Conservation (phyloP, 2,797 vertebrate species). For the Amblyopsis hoosieri region DNA sequence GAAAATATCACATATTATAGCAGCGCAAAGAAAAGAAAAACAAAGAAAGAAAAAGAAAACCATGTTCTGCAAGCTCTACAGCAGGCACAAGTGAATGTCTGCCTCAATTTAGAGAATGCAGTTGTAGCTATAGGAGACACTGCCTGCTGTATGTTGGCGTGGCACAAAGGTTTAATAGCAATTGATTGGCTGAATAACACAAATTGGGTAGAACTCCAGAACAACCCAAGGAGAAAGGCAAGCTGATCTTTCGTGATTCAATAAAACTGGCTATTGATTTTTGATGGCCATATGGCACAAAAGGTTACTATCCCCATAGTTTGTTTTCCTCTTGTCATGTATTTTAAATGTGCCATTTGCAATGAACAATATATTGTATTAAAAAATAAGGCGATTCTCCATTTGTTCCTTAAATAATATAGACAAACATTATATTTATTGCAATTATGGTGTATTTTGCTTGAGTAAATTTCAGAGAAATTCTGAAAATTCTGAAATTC, state of each 20-base stretch:
- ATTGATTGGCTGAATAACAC: slow-evolving; percentile 73
- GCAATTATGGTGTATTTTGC: not conserved
- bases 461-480: slow-evolving; percentile 1
- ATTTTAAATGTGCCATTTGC: slow-evolving; percentile 2
- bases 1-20: too few species aligned
- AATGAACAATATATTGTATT: not conserved
- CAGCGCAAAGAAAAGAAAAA: too few species aligned
- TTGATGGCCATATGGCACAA: slow-evolving; percentile 28
- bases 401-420: not conserved
- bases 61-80: slow-evolving; percentile 43
- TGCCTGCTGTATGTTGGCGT: slow-evolving; percentile 60
- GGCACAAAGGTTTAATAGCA: slow-evolving; percentile 63
- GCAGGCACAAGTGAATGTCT: slow-evolving; percentile 51
- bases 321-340: slow-evolving; percentile 17
- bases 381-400: too few species aligned
- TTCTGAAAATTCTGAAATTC: not conserved
- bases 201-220: slow-evolving; percentile 66
- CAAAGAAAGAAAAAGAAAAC: slow-evolving; percentile 42
- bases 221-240: slow-evolving; percentile 59
- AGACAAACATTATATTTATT: not conserved
- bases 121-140: slow-evolving; percentile 61
- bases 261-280: slow-evolving; percentile 63
- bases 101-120: slow-evolving; percentile 38
- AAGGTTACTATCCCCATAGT: slow-evolving; percentile 39
- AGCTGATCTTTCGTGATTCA: slow-evolving; percentile 24